Evolutionary conservation across 2,888 invertebrate species (phyloP).

Genomic region (Scaptomyza caliginosa): DNA sequence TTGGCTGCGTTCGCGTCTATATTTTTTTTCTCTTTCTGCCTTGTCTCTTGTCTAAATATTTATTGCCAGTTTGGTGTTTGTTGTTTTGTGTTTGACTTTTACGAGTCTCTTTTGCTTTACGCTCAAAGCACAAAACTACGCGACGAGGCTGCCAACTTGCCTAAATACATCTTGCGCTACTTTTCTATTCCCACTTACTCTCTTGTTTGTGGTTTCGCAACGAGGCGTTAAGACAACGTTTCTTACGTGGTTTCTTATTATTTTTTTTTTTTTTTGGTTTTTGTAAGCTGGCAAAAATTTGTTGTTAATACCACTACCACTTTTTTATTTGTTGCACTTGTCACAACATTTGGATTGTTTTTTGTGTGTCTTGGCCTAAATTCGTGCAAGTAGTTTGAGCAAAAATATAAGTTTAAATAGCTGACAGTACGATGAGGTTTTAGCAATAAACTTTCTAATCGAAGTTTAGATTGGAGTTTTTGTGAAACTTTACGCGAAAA

Average conservation of each 20-base stretch:
- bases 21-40: constrained; percentile 2
- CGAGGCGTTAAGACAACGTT: constrained; percentile 45
- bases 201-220: constrained; percentile 11
- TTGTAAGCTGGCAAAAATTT: constrained; percentile 8
- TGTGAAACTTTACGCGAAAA: neutral
- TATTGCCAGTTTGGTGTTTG: constrained; percentile 66
- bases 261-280: neutral
- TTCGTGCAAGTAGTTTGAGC: constrained; percentile 8
- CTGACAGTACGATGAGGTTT: neutral
- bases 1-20: constrained; percentile 74
- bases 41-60: constrained; percentile 66
- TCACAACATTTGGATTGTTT: constrained; percentile 21
- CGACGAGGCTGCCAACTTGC: constrained; percentile 40
- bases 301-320: constrained; percentile 9
- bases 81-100: constrained; percentile 41
- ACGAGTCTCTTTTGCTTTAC: constrained; percentile 33
- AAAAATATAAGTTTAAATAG: constrained; percentile 13
- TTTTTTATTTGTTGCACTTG: constrained; percentile 6
- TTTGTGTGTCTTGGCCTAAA: constrained; percentile 13
- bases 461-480: neutral
- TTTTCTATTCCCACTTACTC: constrained; percentile 2
- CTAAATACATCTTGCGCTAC: constrained; percentile 36
- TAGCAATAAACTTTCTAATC: neutral
- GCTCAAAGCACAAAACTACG: constrained; percentile 39
- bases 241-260: constrained; percentile 36